Conservation (phyloP, 1,140 invertebrate genomes). For the Whitmania pigra region DNA sequence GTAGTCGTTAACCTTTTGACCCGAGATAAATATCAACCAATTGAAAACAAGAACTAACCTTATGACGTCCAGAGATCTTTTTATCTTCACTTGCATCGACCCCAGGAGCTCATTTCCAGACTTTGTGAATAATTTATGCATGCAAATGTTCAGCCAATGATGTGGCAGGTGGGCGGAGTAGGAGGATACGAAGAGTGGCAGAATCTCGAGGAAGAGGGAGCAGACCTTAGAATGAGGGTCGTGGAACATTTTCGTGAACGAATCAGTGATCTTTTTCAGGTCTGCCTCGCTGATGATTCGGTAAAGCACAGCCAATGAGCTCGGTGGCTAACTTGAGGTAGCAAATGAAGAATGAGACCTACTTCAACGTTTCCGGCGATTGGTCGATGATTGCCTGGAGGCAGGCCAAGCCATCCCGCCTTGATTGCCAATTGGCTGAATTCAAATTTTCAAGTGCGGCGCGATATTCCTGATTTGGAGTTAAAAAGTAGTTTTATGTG, state of each 20-base stretch:
- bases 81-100: conserved; percentile 76
- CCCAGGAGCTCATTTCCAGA: conserved; percentile 74
- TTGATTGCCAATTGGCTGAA: conserved; percentile 10
- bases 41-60: too few species aligned
- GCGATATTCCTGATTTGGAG: background rate
- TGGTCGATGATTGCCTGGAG: conserved; percentile 1
- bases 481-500: too few species aligned
- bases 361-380: background rate
- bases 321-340: background rate
- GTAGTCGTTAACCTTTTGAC: too few species aligned
- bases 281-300: conserved; percentile 46
- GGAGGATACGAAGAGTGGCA: conserved; percentile 69
- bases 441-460: background rate
- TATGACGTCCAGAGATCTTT: conserved; percentile 70
- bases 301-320: background rate
- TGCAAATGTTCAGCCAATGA: conserved; percentile 69
- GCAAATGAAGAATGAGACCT: background rate
- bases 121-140: conserved; percentile 68
- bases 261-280: conserved; percentile 67
- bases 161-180: conserved; percentile 57
- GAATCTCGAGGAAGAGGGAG: conserved; percentile 76
- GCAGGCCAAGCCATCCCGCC: background rate
- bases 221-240: conserved; percentile 83
- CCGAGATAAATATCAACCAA: background rate
- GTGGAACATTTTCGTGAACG: conserved; percentile 90